Conservation (phyloP, 2,797 vertebrate species). For the Telmatherina bonti region DNA sequence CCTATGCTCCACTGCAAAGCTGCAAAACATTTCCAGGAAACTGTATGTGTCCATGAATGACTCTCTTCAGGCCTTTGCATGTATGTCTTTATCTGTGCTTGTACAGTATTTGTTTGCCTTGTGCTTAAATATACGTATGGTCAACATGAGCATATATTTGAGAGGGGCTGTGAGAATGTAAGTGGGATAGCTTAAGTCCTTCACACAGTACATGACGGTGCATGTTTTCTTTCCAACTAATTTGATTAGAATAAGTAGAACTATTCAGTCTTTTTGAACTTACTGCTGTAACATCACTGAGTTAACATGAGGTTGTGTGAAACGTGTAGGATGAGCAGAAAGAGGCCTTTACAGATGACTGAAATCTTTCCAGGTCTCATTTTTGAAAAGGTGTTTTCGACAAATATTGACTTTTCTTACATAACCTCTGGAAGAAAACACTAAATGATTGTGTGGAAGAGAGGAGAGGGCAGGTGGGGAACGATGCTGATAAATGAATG, state of each 20-base stretch:
- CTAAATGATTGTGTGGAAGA: constrained; percentile 71
- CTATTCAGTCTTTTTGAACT: constrained; percentile 12
- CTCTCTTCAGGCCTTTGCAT: constrained; percentile 20
- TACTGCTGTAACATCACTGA: constrained; percentile 33
- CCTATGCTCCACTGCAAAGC: constrained; percentile 32
- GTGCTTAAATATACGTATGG: constrained; percentile 4
- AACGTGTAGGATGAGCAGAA: constrained; percentile 67
- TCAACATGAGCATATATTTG: constrained; percentile 6
- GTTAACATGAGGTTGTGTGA: constrained; percentile 49
- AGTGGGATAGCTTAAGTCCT: neutral
- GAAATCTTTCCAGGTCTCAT: constrained; percentile 66
- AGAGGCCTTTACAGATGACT: constrained; percentile 70
- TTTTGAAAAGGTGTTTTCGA: constrained; percentile 75
- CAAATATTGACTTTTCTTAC: constrained; percentile 83
- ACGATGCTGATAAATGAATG: constrained; percentile 56
- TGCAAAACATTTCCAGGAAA: constrained; percentile 35
- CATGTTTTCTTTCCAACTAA: constrained; percentile 2
- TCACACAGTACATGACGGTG: neutral
- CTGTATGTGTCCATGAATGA: constrained; percentile 29
- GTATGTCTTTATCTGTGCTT: neutral
- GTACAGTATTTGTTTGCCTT: constrained; percentile 18
- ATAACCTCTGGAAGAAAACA: constrained; percentile 79
- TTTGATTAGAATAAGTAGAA: constrained; percentile 1
- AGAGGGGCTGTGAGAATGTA: neutral
- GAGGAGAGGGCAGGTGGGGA: constrained; percentile 42